Base-by-base conservation (phyloP, 2,797 vertebrate genomes). In the Prunella strophiata region DNA sequence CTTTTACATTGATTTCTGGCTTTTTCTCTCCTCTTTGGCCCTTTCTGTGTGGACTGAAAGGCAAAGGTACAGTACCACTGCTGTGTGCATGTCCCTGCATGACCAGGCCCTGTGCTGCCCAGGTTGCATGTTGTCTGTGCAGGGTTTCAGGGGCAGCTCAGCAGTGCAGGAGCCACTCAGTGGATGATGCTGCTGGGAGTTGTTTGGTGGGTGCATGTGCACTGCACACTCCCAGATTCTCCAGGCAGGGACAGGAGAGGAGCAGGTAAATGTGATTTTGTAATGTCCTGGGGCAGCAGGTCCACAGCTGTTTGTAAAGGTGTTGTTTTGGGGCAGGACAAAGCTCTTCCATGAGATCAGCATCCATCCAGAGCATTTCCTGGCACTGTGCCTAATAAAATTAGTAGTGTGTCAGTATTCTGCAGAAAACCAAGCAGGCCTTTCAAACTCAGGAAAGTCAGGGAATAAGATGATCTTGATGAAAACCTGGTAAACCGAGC, bases 41-140 rank as follows among this genome's bases (percentile, higher is more conserved):
- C 96, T 97, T 98, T 96, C 97, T 96, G 89, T 97, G 96, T 98
- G 98, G 98, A 98, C 97, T 96, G 96, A 94, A 98, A 99, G 99
- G 99, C 98, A 99, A 99, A 99, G 99, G 99, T 99, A 99, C 91
- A 96, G 98, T 97, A 97, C 84, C 72, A 23, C 54, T 77, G 63
- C 77, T 16, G 59, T 79, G 78, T 96, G 97, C 96, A 95, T 26
- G 88, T 96, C 57, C 79, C 91, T 97, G 97, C 97, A 97, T 98
- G 98, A 93, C 14, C 68, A 73, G 34, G 72, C 85, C 63, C 89
- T 87, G 83, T 85, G 92, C 88, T n/a, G n/a, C n/a, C n/a, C n/a
- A n/a, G n/a, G n/a, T n/a, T 89, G 91, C 90, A 95, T 95, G 94
- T 61, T 91, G 34, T n/a, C 34, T 90, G 40, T 87, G 73, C 67